A percentile compares a stretch with the other conserved stretches of the same genome.
These are phyloP conservation scores for Ochropleura plecta DNA, from an alignment of 2,888 invertebrate genomes.

Conservation along the genomic window DNA sequence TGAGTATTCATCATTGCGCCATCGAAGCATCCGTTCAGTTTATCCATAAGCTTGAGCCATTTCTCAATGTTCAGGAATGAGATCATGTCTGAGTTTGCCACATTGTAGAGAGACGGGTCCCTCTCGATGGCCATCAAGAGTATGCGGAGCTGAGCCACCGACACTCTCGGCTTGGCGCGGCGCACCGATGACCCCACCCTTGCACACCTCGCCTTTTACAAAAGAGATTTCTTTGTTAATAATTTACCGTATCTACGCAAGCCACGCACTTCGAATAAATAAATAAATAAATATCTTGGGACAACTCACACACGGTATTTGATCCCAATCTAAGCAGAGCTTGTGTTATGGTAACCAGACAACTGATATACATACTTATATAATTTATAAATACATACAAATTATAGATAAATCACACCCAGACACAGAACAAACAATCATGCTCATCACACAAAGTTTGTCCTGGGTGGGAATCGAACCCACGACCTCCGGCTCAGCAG, in stretches of 20 bases:
- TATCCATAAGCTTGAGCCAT: slow-evolving; percentile 29
- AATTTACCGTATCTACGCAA: neutral
- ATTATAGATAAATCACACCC: too few species aligned
- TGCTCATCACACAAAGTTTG: too few species aligned
- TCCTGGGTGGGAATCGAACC: too few species aligned
- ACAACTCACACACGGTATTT: too few species aligned
- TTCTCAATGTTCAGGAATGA: slow-evolving; percentile 36
- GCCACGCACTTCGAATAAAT: neutral
- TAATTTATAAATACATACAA: too few species aligned
- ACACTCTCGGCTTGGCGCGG: slow-evolving; percentile 8
- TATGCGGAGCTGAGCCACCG: slow-evolving; percentile 41
- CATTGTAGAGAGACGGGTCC: slow-evolving; percentile 42
- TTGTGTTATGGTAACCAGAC: too few species aligned
- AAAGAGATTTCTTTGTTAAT: neutral
- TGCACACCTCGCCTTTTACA: neutral
- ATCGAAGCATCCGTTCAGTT: slow-evolving; percentile 25
- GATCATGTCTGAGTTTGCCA: slow-evolving; percentile 36
- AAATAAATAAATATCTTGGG: too few species aligned
- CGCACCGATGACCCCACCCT: neutral
- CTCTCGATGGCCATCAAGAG: slow-evolving; percentile 35
- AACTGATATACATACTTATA: too few species aligned
- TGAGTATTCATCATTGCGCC: slow-evolving; percentile 27
- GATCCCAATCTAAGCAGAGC: too few species aligned
- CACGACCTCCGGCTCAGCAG: too few species aligned
- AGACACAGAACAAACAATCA: too few species aligned